phyloP scores from a whole-genome alignment of 2,113 vertebrate species.

The Callocephalon fimbriatum region DNA sequence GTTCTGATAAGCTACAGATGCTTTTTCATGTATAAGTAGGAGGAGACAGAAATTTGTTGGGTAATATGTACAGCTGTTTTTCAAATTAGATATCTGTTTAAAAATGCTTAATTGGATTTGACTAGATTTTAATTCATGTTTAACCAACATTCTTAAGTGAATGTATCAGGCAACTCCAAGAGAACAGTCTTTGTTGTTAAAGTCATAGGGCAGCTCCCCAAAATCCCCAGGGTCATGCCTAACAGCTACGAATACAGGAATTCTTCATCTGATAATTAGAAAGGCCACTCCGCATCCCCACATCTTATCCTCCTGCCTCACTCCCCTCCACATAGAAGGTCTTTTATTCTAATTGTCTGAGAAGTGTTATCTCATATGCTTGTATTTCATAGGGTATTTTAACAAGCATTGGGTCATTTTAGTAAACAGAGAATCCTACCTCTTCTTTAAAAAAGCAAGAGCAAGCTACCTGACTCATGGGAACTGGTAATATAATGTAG shows the following conservation, averaged over 20 bases:
- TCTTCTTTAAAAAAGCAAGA: background rate
- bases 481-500: background rate
- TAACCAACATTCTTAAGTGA: slow-evolving; percentile 20
- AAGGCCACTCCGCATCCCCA: background rate
- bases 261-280: slow-evolving; percentile 22
- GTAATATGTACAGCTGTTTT: slow-evolving; percentile 49
- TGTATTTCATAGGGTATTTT: slow-evolving; percentile 43
- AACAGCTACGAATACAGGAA: background rate
- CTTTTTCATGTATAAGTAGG: background rate
- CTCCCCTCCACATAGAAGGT: background rate
- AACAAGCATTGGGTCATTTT: slow-evolving; percentile 6
- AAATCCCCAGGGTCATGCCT: background rate
- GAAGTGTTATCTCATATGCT: slow-evolving; percentile 53
- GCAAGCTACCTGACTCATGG: background rate
- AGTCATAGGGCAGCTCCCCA: slow-evolving; percentile 42
- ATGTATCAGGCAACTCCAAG: background rate
- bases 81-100: slow-evolving; percentile 26
- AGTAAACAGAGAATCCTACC: slow-evolving; percentile 44
- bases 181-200: background rate
- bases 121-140: slow-evolving; percentile 32
- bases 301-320: background rate
- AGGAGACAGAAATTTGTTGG: background rate
- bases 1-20: background rate
- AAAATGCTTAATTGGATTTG: slow-evolving; percentile 12
- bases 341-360: slow-evolving; percentile 49